These are phyloP conservation scores for Grantiella picta DNA, from an alignment of 2,113 vertebrate genomes.

Conservation along the genomic window DNA sequence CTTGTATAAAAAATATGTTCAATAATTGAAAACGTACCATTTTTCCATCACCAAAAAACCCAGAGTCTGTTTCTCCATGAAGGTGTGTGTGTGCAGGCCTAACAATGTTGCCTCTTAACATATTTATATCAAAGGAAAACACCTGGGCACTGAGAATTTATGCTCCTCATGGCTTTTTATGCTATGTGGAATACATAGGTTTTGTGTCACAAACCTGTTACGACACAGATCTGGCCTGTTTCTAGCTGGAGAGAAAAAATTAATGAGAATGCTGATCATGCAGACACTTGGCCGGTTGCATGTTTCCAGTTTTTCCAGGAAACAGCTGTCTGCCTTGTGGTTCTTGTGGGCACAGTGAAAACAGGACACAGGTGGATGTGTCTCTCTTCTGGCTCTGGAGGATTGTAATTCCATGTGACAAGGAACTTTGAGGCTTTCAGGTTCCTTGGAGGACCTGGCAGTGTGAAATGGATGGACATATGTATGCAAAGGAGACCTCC, in stretches of 20 bases:
- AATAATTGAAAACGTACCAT: neutral
- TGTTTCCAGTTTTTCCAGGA: neutral
- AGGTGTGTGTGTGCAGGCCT: neutral
- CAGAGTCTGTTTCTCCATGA: neutral
- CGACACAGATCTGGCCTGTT: neutral
- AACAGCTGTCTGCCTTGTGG: neutral
- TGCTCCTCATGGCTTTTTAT: neutral
- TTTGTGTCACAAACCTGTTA: neutral
- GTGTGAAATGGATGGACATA: neutral
- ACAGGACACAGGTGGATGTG: neutral
- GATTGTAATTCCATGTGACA: rapidly evolving
- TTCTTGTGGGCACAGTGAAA: neutral
- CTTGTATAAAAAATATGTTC: neutral
- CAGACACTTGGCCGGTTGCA: neutral
- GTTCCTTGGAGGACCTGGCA: neutral
- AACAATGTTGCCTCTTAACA: neutral
- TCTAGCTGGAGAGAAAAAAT: neutral
- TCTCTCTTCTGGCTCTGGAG: neutral
- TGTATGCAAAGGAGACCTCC: neutral
- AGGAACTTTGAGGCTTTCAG: neutral
- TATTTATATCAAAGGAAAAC: neutral
- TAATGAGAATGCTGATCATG: neutral
- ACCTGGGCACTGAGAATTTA: neutral
- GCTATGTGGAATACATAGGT: neutral
- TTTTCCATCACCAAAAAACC: neutral